Evolutionary conservation across 2,113 vertebrate genomes (phyloP).

Genomic region (Lipophrys pholis): DNA sequence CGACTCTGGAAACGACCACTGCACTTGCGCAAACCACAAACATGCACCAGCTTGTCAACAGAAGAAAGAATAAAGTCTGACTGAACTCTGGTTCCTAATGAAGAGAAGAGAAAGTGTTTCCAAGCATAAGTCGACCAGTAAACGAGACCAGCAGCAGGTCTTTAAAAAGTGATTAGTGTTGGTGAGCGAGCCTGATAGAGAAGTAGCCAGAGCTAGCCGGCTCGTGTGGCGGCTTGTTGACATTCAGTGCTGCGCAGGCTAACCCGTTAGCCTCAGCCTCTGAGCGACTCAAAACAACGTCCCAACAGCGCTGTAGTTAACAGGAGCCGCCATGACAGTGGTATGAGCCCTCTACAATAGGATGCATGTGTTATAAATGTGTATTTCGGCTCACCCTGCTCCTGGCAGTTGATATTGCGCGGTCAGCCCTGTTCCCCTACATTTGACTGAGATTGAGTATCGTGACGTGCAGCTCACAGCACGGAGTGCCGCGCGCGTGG

Average conservation of each 20-base stretch:
- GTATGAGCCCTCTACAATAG: accelerated
- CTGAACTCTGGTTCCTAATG: too few species aligned
- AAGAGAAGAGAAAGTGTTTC: too few species aligned
- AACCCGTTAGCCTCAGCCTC: conserved; percentile 49
- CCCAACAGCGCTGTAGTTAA: not conserved
- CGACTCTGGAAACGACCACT: conserved; percentile 7
- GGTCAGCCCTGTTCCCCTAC: conserved; percentile 48
- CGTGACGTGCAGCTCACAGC: conserved; percentile 65
- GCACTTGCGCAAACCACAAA: conserved; percentile 47
- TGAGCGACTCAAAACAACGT: conserved; percentile 3
- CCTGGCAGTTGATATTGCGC: not conserved
- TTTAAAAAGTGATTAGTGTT: too few species aligned
- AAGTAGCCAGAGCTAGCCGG: conserved; percentile 50
- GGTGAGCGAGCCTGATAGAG: not conserved
- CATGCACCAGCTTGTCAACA: conserved; percentile 34
- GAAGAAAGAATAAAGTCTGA: too few species aligned
- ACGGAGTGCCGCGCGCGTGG: conserved; percentile 29
- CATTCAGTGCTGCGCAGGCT: conserved; percentile 48
- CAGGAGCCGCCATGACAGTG: not conserved
- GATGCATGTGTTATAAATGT: not conserved
- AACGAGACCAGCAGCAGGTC: too few species aligned
- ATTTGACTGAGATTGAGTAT: conserved; percentile 73
- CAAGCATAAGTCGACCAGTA: too few species aligned
- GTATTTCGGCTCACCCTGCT: conserved; percentile 57
- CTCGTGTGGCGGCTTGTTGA: conserved; percentile 64